phyloP scores from a whole-genome alignment of 2,797 vertebrate species.

The Mycteria americana region DNA sequence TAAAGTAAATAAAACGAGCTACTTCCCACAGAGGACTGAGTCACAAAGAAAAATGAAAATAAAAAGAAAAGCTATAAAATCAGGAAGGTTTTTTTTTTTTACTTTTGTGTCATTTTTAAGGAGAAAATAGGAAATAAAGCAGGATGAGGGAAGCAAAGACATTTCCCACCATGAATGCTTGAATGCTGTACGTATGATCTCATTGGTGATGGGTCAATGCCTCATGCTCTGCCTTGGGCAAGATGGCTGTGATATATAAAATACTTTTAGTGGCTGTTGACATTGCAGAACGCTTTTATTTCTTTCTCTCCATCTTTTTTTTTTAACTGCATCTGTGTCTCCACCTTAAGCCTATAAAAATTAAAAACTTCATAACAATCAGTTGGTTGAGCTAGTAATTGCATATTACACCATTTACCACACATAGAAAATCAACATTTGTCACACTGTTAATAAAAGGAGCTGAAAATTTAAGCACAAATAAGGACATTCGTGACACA shows the following conservation, averaged over 20 bases:
- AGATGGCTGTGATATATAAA: conserved; percentile 36
- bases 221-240: conserved; percentile 31
- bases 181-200: neutral
- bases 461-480: neutral
- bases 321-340: neutral
- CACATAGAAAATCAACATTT: neutral
- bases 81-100: neutral
- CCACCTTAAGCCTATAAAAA: neutral
- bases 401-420: neutral
- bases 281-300: conserved; percentile 1
- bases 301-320: neutral
- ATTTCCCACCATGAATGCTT: conserved; percentile 27
- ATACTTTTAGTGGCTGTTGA: conserved; percentile 27
- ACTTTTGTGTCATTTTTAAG: neutral
- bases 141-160: neutral
- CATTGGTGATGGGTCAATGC: conserved; percentile 41
- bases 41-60: neutral
- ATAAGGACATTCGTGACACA: neutral
- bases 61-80: neutral
- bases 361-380: neutral
- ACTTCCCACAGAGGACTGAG: neutral
- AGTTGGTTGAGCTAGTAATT: neutral
- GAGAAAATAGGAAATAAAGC: neutral
- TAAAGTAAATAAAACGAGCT: neutral
- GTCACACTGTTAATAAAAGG: neutral